Percentiles rank a stretch among this genome's conserved stretches.
These are phyloP conservation scores for Lysiphlebus fabarum DNA, from an alignment of 1,140 invertebrate genomes.

Conservation along the genomic window DNA sequence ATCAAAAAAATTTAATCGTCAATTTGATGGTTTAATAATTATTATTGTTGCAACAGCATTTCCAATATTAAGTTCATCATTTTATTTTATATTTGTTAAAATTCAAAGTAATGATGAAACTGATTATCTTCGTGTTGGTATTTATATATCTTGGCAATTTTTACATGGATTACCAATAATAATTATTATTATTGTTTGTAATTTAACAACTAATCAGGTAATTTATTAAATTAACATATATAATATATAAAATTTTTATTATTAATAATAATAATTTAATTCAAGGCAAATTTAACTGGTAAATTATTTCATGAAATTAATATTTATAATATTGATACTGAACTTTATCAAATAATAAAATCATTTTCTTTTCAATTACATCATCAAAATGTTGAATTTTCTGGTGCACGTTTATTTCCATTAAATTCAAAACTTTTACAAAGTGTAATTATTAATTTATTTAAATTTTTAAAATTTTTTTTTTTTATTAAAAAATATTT, in stretches of 20 bases:
- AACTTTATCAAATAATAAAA: conserved; percentile 17
- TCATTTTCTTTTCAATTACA: conserved; percentile 22
- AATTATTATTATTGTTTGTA: conserved; percentile 18
- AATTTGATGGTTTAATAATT: conserved; percentile 15
- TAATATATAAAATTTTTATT: no score
- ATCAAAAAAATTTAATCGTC: conserved; percentile 17
- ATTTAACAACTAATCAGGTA: conserved; percentile 22
- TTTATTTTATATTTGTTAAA: conserved; percentile 21
- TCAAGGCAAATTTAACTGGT: conserved; percentile 10
- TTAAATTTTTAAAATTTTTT: conserved; percentile 4
- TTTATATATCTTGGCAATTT: conserved; percentile 17
- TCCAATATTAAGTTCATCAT: conserved; percentile 19
- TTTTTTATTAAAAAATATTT: conserved; percentile 5
- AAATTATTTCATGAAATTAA: conserved; percentile 24
- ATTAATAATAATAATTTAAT: no score
- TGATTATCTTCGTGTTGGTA: background rate
- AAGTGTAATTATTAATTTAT: conserved; percentile 14
- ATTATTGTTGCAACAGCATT: conserved; percentile 16
- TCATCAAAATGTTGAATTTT: conserved; percentile 24
- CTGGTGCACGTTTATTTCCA: conserved; percentile 21
- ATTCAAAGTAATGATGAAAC: conserved; percentile 11
- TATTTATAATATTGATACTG: conserved; percentile 8
- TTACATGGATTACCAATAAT: conserved; percentile 16
- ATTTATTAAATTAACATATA: no score
- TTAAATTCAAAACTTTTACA: conserved; percentile 19